Base-by-base conservation (phyloP, 1,140 invertebrate genomes). In the Drosophila lacertosa region DNA sequence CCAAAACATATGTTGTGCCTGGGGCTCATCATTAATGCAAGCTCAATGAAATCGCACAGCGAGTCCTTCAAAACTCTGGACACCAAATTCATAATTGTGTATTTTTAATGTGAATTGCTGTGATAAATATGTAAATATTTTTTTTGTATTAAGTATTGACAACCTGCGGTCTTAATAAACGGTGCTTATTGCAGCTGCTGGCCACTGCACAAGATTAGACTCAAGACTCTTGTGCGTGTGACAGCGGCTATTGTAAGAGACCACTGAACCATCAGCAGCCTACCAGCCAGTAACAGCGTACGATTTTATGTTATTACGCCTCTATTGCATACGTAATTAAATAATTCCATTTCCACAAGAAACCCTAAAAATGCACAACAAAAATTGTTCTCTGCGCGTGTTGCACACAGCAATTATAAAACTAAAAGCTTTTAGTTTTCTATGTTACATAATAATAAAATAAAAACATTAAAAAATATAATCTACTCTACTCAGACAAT, bases 131-230 rank as follows among this genome's bases (percentile, higher is more conserved):
- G 4, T 18, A 39, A 13, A 62, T 18, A 10, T 40, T 13, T 13
- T 15, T 1, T 9, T 7, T 29, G 26, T 29, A 6, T 29, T n/a
- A n/a, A 29, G 26, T 29, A 29, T 22, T 2, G 2, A 22, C 26
- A 7, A 29, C 9, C 6, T 6, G 6, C 4, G 15, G n/a, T n/a
- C 33, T 44, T 26, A 15, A 29, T 32, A 18, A 91, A 91, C 93
- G 94, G 94, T 94, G 92, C 93, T 93, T 94, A 96, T 94, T 95
- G 94, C 95, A 97, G 96, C 96, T 97, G 96, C 96, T 97, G 96
- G 95, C 96, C 96, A 97, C 96, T 96, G 96, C 96, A 95, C 96
- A 97, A 96, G 96, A 97, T 96, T 97, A 96, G 95, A 94, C 89
- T 92, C 71, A 92, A 94, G 94, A 97, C 96, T 97, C 96, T 97